These are phyloP conservation scores for Atherix ibis DNA, from an alignment of 2,888 invertebrate species.

Conservation along the genomic window DNA sequence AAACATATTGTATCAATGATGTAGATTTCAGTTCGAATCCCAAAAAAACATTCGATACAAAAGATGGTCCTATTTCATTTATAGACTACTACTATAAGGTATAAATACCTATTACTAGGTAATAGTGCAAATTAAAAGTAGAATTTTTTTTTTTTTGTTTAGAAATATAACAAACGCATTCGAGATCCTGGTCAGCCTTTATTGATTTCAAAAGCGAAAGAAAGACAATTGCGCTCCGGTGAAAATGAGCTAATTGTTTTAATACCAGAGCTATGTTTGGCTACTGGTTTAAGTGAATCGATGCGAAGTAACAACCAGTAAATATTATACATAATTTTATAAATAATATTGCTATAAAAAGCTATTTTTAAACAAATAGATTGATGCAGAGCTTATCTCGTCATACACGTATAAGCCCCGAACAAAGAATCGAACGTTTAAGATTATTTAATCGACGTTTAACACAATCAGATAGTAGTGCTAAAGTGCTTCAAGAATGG, in stretches of 20 bases:
- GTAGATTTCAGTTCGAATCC: slow-evolving; percentile 50
- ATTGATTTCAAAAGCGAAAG: slow-evolving; percentile 52
- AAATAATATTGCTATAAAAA: not conserved
- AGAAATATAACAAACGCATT: slow-evolving; percentile 56
- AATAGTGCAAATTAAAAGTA: not conserved
- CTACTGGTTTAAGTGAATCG: slow-evolving; percentile 63
- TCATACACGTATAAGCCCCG: slow-evolving; percentile 66
- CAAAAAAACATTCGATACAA: slow-evolving; percentile 41
- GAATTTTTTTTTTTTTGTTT: slow-evolving; percentile 8
- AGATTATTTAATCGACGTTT: slow-evolving; percentile 49
- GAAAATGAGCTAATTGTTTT: slow-evolving; percentile 49
- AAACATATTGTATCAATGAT: slow-evolving; percentile 47
- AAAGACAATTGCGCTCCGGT: slow-evolving; percentile 54
- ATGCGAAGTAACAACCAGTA: slow-evolving; percentile 47
- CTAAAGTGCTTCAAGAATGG: slow-evolving; percentile 54
- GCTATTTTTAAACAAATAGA: slow-evolving; percentile 13
- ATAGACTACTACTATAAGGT: slow-evolving; percentile 49
- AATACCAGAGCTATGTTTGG: slow-evolving; percentile 70
- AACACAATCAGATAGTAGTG: slow-evolving; percentile 34
- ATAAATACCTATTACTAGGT: slow-evolving; percentile 12
- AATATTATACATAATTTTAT: slow-evolving; percentile 32
- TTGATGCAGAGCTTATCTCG: slow-evolving; percentile 52
- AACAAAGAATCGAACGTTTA: slow-evolving; percentile 49
- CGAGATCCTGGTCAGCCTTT: slow-evolving; percentile 55
- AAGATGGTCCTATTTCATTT: slow-evolving; percentile 43